Base-by-base conservation (phyloP, 2,888 invertebrate genomes). In the Dynastes grantii region DNA sequence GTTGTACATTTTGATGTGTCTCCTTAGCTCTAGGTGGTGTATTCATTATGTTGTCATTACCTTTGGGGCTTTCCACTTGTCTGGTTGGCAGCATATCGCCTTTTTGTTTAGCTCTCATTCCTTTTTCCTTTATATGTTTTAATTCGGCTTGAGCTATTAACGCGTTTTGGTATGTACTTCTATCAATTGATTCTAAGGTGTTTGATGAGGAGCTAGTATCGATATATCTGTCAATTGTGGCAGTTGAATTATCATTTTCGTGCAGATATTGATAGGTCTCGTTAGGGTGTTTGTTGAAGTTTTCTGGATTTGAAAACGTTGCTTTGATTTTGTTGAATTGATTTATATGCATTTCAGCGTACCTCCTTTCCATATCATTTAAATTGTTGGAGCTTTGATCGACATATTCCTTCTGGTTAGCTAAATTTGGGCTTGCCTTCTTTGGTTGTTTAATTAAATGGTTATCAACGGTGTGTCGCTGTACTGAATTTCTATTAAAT, bases 141-240 rank as follows among this genome's bases (percentile, higher is more conserved):
- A 81, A 64, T 80, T 82, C 82, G 6, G 81, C 83, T 78, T 83
- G 82, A 2, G 82, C 81, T 45, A 83, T 82, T 49, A 82, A 64
- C 5, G 86, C 84, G 67, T 85, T 85, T 80, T 85, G 84, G 58
- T 85, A 84, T 16, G 83, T 83, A 75, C 81, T 85, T 27, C 84
- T 84, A 75, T 84, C 85, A 22, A 87, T 87, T 0, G 88, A 88
- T 76, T 88, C 88, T 40, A 87, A 82, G 2, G 88, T 88, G 80
- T 88, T 88, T 8, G 86, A 85, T 2, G 88, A 88, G 13, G 86
- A 86, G 77, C 88, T 88, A 0, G 87, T 87, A 78, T 89, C 89
- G 27, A 87, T 87, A 63, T 86, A 88, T 82, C 86, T 87, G 45
- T 78, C 76, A 16, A 77, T 63, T 8, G 70, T 32, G 37, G 67